These are phyloP conservation scores for Geophilus truncorum DNA, from an alignment of 2,888 invertebrate genomes.

Conservation along the genomic window DNA sequence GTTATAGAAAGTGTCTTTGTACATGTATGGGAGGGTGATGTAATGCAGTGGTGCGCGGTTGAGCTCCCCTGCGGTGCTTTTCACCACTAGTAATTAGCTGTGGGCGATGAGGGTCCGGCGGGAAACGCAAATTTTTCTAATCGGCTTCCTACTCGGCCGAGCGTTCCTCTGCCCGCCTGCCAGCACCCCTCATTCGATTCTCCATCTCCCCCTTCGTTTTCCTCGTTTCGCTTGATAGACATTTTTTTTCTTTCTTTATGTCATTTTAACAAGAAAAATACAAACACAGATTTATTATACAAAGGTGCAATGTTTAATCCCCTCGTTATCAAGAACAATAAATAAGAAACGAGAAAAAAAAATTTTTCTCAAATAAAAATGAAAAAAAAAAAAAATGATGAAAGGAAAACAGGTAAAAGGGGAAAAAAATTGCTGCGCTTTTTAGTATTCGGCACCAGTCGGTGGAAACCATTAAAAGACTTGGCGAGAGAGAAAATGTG, in stretches of 20 bases:
- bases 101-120: constrained; percentile 27
- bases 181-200: background rate
- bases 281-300: background rate
- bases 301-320: background rate
- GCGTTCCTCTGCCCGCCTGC: constrained; percentile 10
- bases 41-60: constrained; percentile 27
- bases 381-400: background rate
- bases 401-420: background rate
- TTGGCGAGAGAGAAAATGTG: constrained; percentile 20
- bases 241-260: constrained; percentile 5
- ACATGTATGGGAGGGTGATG: background rate
- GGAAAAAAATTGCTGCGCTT: background rate
- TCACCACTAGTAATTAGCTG: constrained; percentile 27
- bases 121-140: constrained; percentile 27
- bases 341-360: background rate
- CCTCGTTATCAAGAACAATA: background rate
- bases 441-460: constrained; percentile 31
- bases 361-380: background rate
- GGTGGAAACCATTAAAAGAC: constrained; percentile 28
- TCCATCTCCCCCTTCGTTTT: background rate
- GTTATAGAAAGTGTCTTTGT: constrained; percentile 15
- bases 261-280: background rate
- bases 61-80: constrained; percentile 15
- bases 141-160: constrained; percentile 27
- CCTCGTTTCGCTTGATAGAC: constrained; percentile 22